Conservation (phyloP, 2,113 vertebrate genomes). For the Epinephelus moara region DNA sequence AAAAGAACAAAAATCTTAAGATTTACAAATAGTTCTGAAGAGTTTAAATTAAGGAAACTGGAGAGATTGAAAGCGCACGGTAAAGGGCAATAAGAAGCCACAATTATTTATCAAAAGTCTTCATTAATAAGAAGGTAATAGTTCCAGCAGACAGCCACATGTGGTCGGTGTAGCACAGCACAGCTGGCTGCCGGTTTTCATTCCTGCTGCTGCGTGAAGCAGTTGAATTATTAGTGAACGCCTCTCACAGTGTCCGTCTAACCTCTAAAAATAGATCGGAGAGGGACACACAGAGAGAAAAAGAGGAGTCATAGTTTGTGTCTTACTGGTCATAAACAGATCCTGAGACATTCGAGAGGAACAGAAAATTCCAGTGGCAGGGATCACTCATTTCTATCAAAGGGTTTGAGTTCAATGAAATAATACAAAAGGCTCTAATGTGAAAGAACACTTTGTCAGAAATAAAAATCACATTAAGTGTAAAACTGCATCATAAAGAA, state of each 20-base stretch:
- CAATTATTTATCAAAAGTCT: conserved; percentile 1
- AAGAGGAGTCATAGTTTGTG: not conserved
- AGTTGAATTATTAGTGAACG: conserved; percentile 72
- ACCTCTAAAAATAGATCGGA: conserved; percentile 62
- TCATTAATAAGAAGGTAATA: conserved; percentile 33
- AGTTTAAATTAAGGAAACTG: not conserved
- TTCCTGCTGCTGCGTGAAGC: conserved; percentile 45
- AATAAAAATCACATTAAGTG: not conserved
- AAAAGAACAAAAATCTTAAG: not conserved
- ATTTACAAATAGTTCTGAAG: not conserved
- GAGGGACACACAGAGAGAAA: not conserved
- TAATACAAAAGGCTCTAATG: not conserved
- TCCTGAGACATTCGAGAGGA: not conserved
- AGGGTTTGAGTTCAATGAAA: not conserved
- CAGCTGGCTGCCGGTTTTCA: conserved; percentile 48
- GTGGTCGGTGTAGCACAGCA: conserved; percentile 14
- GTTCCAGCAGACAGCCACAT: conserved; percentile 25
- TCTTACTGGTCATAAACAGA: not conserved
- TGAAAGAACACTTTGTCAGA: not conserved
- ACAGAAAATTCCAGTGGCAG: not conserved
- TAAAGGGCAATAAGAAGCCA: not conserved
- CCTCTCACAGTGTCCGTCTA: conserved; percentile 44
- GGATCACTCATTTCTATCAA: not conserved
- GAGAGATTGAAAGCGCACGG: not conserved
- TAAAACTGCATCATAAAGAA: not conserved